Percentiles rank a stretch among this genome's conserved stretches.
These are phyloP conservation scores for Synchiropus splendidus DNA, from an alignment of 2,113 vertebrate genomes.

Conservation along the genomic window DNA sequence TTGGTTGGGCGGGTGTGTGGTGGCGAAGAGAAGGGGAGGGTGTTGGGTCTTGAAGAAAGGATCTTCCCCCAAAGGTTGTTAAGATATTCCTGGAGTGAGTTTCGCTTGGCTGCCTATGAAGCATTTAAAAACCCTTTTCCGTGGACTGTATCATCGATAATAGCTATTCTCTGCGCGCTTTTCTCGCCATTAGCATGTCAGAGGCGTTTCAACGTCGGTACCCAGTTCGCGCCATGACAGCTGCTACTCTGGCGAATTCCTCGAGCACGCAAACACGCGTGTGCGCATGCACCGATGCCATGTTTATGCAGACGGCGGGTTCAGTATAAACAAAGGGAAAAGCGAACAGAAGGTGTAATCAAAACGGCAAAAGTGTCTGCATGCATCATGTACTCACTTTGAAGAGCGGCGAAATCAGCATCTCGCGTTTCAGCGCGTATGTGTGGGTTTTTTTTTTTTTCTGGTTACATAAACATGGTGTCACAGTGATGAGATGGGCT, in stretches of 20 bases:
- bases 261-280: constrained; percentile 20
- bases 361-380: constrained; percentile 29
- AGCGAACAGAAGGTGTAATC: constrained; percentile 45
- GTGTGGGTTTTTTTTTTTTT: constrained; percentile 14
- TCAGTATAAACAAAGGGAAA: constrained; percentile 38
- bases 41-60: constrained; percentile 45
- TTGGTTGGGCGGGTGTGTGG: constrained; percentile 46
- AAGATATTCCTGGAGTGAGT: constrained; percentile 54
- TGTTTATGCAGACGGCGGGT: constrained; percentile 13
- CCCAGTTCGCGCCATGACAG: constrained; percentile 35
- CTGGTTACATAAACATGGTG: constrained; percentile 49
- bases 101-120: constrained; percentile 21
- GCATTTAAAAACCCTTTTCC: constrained; percentile 8
- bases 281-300: constrained; percentile 1
- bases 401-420: constrained; percentile 39
- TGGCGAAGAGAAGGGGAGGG: constrained; percentile 2
- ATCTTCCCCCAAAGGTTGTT: constrained; percentile 54
- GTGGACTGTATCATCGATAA: constrained; percentile 24
- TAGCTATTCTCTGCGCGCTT: constrained; percentile 4
- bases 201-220: constrained; percentile 26
- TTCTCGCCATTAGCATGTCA: constrained; percentile 46
- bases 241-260: constrained; percentile 44
- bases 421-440: constrained; percentile 18
- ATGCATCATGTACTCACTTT: constrained; percentile 23
- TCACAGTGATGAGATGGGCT: constrained; percentile 47